Evolutionary conservation across 2,888 invertebrate species (phyloP).

Genomic region (Rotaria macrura): DNA sequence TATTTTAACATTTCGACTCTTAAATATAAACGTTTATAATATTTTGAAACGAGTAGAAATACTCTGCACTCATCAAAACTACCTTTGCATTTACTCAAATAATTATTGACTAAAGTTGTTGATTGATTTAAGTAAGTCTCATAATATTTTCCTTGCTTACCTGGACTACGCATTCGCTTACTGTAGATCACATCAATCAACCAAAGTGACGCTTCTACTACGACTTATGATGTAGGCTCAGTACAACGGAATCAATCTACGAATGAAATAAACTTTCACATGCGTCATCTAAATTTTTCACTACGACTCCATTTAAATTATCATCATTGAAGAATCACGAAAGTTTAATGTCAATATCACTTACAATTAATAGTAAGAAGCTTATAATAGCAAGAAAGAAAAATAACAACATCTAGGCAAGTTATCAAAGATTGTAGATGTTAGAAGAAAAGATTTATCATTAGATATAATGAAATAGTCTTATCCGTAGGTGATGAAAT

Average conservation of each 20-base stretch:
- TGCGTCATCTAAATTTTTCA: neutral
- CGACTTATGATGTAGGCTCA: neutral
- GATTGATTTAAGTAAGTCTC: too few relatives aligned
- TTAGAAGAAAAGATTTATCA: conserved; percentile 4
- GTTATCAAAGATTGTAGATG: neutral
- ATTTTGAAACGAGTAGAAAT: too few relatives aligned
- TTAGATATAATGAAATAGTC: conserved; percentile 1
- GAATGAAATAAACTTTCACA: neutral
- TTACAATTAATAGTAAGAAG: too few relatives aligned
- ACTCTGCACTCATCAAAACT: too few relatives aligned
- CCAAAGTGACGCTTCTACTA: neutral
- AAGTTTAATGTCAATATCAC: too few relatives aligned
- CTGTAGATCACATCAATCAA: neutral
- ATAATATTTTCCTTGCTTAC: too few relatives aligned
- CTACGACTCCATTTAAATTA: neutral
- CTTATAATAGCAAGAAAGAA: neutral
- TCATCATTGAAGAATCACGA: neutral
- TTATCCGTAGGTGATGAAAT: neutral
- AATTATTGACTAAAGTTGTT: too few relatives aligned
- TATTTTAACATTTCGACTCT: too few relatives aligned
- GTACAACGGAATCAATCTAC: too few relatives aligned
- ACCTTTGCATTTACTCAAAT: too few relatives aligned
- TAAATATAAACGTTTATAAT: too few relatives aligned
- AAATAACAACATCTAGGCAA: neutral
- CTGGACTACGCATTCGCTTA: too few relatives aligned